Evolutionary conservation across 1,140 invertebrate species (phyloP), one percentile per base, ranked within the genome.

Genomic region (Chironomus tepperi): DNA sequence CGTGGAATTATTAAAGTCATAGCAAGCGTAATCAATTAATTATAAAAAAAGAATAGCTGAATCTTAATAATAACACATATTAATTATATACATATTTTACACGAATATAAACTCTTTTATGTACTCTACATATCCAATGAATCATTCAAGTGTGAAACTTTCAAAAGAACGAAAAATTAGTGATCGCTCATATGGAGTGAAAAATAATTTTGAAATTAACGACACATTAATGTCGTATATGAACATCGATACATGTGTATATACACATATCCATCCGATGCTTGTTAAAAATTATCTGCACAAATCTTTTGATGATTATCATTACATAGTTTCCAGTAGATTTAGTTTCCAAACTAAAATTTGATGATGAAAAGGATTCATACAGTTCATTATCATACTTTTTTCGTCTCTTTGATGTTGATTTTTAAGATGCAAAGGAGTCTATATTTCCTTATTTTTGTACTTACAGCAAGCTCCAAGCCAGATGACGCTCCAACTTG

Each of bases 141-240:
- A 9, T 70, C 65, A 70, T 19, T 70, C 16, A 70, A 18, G 65
- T 70, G 19, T 15, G 19, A 70, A 70, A 15, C 19, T 70, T 70
- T 70, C 65, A 70, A 70, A 70, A 70, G 65, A 70, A 21, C 65
- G 65, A 18, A 70, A 70, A 19, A 19, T 70, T 21, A 70, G 65
- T 70, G 65, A 70, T 70, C 65, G 19, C 16, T 70, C 65, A 21
- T 21, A 70, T 70, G 65, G 19, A 70, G 65, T 70, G 65, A 70
- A 70, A 70, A 70, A 7, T 10, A 67, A 70, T 18, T 70, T 70
- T 70, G n/a, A 21, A 70, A 21, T 70, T 70, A 70, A 9, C 19
- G 65, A 70, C 65, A 70, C 65, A 70, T 57, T 34, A 57, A 57
- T 57, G n/a, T n/a, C 47, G 24, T 57, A 70, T 18, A 70, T 70